A percentile compares a stretch with the other conserved stretches of the same genome.
phyloP scores from a whole-genome alignment of 2,888 invertebrate genomes.

The Perizoma flavofasciatum region DNA sequence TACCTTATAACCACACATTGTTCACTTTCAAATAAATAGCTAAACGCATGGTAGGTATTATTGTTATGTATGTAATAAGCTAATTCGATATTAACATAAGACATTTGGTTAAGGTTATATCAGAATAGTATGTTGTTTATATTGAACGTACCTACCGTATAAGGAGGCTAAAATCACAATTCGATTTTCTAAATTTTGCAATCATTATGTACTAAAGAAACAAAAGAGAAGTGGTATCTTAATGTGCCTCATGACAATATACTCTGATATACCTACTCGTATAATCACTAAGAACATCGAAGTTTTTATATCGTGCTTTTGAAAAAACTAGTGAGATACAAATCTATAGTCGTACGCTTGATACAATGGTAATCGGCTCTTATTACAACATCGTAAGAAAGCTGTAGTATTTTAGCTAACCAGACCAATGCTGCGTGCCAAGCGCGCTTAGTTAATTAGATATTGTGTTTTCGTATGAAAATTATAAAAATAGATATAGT shows the following conservation, averaged over 20 bases:
- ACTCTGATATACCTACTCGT: slow-evolving; percentile 46
- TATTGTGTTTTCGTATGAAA: slow-evolving; percentile 71
- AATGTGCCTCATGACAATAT: slow-evolving; percentile 65
- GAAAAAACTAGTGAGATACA: slow-evolving; percentile 52
- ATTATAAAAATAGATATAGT: slow-evolving; percentile 73
- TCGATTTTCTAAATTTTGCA: slow-evolving; percentile 4
- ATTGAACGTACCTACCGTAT: background rate
- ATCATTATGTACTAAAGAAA: background rate
- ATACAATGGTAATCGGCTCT: slow-evolving; percentile 43
- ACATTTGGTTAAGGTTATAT: slow-evolving; percentile 16
- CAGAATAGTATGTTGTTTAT: slow-evolving; percentile 7
- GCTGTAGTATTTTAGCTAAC: slow-evolving; percentile 56
- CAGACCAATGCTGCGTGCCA: slow-evolving; percentile 79
- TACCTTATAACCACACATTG: background rate
- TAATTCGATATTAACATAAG: slow-evolving; percentile 16
- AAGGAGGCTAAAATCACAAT: slow-evolving; percentile 10
- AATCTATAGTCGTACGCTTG: slow-evolving; percentile 47
- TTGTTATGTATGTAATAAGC: slow-evolving; percentile 18
- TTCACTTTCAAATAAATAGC: slow-evolving; percentile 17
- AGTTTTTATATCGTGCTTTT: slow-evolving; percentile 58
- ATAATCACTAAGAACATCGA: slow-evolving; percentile 65
- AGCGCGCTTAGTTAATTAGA: slow-evolving; percentile 73
- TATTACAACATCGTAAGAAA: slow-evolving; percentile 52
- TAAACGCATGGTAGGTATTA: slow-evolving; percentile 15
- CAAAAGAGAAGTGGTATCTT: slow-evolving; percentile 4